Evolutionary conservation across 2,888 invertebrate species (phyloP), one percentile per base, ranked within the genome.

Genomic region (Dastarcus helophoroides): DNA sequence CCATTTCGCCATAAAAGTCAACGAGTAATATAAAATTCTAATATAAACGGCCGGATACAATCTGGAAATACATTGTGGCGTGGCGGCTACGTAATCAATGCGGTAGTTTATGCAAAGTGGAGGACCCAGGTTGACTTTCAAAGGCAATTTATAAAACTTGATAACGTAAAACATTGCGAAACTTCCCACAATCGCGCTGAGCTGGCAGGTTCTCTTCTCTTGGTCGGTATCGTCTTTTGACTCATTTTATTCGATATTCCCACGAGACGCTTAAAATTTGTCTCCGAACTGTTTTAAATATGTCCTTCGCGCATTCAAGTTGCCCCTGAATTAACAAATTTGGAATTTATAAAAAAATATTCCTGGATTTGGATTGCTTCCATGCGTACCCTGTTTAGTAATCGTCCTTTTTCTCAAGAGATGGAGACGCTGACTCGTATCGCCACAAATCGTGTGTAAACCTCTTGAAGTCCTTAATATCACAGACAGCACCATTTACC

Each of bases 21-120:
- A 50, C 52, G 51, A 50, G 51, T 54, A 55, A 56, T 56, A 58
- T 57, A 56, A 57, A 57, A 58, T 56, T 58, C 54, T 57, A 57
- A 58, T 58, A 58, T 56, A 56, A 57, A 56, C 56, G 54, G 47
- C 54, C 53, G 55, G 56, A 56, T 56, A 58, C 57, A 55, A 58
- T 58, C 58, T 55, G 58, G 52, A 56, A 56, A 58, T 57, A 58
- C 56, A 52, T 52, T 49, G 54, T 53, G 54, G 52, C 50, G 46
- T 51, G 48, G 46, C 43, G 40, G 47, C 41, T 39, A 43, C 48
- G 56, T 56, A 57, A 57, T 58, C 58, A 56, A 58, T 57, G 56
- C 46, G 48, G 50, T 51, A 52, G 53, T 55, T 54, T 57, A 56
- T 57, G 55, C 54, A 58, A 56, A 58, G 53, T 54, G 54, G 50